A percentile compares a stretch with the other conserved stretches of the same genome.
These are phyloP conservation scores for Oligia strigilis DNA, from an alignment of 2,888 invertebrate species.

Conservation along the genomic window DNA sequence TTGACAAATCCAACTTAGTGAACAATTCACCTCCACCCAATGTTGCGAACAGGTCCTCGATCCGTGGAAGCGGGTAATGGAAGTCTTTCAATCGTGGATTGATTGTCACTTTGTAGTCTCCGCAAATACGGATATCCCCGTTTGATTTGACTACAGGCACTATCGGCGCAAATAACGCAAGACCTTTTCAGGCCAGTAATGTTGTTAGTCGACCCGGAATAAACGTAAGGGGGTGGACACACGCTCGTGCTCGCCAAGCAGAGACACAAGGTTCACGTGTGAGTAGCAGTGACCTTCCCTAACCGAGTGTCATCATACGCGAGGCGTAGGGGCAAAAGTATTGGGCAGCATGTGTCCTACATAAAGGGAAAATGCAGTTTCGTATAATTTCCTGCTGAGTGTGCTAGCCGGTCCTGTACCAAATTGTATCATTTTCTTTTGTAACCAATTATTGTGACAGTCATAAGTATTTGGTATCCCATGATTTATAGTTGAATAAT, in stretches of 20 bases:
- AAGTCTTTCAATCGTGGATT: too few species aligned
- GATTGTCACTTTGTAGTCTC: too few species aligned
- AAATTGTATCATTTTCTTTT: not conserved
- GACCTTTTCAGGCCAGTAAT: not conserved
- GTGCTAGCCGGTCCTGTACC: not conserved
- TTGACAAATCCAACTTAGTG: too few species aligned
- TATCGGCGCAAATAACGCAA: too few species aligned
- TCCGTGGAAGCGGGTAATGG: too few species aligned
- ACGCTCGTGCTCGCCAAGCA: not conserved
- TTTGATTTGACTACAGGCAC: too few species aligned
- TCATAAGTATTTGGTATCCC: not conserved
- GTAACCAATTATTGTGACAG: not conserved
- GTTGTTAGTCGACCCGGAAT: slow-evolving; percentile 2
- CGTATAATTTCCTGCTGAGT: not conserved
- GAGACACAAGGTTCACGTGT: not conserved
- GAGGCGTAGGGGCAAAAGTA: not conserved
- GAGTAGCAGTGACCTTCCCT: not conserved
- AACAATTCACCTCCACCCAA: too few species aligned
- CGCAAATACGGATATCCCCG: too few species aligned
- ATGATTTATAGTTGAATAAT: not conserved
- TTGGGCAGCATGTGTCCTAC: not conserved
- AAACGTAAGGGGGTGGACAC: not conserved
- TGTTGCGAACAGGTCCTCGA: too few species aligned
- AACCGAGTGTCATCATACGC: not conserved
- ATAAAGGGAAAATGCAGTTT: not conserved